Base-by-base conservation (phyloP, 2,888 invertebrate genomes). In the Dinocampus coccinellae region DNA sequence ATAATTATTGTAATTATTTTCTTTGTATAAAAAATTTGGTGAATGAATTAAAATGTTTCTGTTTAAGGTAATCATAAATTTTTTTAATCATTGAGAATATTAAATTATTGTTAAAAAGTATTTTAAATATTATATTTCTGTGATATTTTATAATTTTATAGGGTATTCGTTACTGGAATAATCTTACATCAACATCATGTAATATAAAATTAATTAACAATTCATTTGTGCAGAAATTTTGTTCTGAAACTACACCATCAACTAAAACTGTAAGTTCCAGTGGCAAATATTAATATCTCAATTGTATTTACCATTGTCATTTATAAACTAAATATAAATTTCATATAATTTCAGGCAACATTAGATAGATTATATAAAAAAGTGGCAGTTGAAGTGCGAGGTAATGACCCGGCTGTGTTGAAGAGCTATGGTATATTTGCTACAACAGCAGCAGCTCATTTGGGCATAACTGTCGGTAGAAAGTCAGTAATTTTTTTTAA, bases 401-500 rank as follows among this genome's bases (percentile, higher is more conserved):
- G 96, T 16, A 93, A 97, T 82, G 98, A 98, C 86, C 92, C 92
- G 1, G 94, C 94, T 0, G 97, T 98, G 0, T 87, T 98, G 24
- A 91, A 93, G 75, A 98, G 97, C 88, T 99, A 97, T 85, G 92
- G 93, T 13, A 92, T 92, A 90, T 98, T 97, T 89, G 92, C 95
- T 26, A 90, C 91, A 4, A 92, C 92, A 70, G 93, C 97, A 36
- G 97, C 97, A 0, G 90, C 91, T 47, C 92, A 97, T 88, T 90
- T 98, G 73, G 94, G 93, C 26, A 92, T 98, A 72, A 91, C 92
- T 84, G 89, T 93, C 55, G 93, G 92, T 69, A 92, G 92, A 80
- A 89, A 87, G 89, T 89, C 79, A 79, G 81, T 72, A 13, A 10
- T 53, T 39, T 58, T 64, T 66, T 52, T 33, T 24, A 29, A 69